Base-by-base conservation (phyloP, 2,113 vertebrate genomes). In the Acanthisitta chloris region DNA sequence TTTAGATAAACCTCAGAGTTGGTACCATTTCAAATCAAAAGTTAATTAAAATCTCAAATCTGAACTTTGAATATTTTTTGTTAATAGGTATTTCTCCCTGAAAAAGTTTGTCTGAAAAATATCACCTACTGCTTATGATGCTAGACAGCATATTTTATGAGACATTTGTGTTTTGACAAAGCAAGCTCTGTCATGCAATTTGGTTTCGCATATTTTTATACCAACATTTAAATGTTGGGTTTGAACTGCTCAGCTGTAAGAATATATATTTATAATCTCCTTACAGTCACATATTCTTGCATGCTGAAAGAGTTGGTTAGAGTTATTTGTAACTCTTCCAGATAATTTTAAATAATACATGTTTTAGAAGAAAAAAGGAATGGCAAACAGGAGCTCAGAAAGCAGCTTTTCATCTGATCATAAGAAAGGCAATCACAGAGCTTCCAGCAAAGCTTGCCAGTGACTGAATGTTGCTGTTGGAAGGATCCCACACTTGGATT, bases 121-220 rank as follows among this genome's bases (percentile, higher is more conserved):
- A 81, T 86, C 83, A 91, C 69, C 82, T 96, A 64, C 86, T 84
- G 6, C 64, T 88, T 71, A 6, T 2, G 28, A 95, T 88, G 86
- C 94, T 76, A 97, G 93, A 92, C 94, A 90, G 82, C 94, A 92
- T 90, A 92, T 96, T 96, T 91, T 55, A 82, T 77, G 86, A 96
- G 93, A 94, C 95, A 96, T 92, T 95, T 89, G 86, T 97, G 96
- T 97, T 97, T 97, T 97, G 96, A 97, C 94, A 97, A 95, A 97
- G 91, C 86, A 71, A 79, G 70, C 57, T 97, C 89, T 96, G 96
- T 96, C 96, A 91, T 81, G 55, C 95, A 92, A 87, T 96, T 96
- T 95, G 91, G 89, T 81, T 96, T 89, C 6, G 0, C 77, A 54
- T 94, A 96, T 97, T 97, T 97, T 96, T 94, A 84, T 94, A 94